Conservation (phyloP, 1,140 invertebrate genomes). For the Drosophila watanabei region DNA sequence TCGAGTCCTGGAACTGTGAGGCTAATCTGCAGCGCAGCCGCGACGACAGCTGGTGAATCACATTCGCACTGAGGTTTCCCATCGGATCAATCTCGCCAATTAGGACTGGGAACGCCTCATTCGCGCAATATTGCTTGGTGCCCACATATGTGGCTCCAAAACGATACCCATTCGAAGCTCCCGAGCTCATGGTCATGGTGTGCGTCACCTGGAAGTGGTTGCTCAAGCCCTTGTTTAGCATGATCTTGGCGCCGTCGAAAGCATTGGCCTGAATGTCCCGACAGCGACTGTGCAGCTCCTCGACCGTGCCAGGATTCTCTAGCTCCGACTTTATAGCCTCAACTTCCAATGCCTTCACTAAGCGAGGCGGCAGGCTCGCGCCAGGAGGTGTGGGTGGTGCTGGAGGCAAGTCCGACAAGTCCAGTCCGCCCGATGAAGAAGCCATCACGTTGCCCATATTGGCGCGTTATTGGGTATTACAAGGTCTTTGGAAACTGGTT, state of each 20-base stretch:
- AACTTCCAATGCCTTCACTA: constrained; percentile 43
- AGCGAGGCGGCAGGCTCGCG: constrained; percentile 83
- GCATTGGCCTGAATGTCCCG: constrained; percentile 98
- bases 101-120: constrained; percentile 97
- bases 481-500: constrained; percentile 18
- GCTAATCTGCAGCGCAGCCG: constrained; percentile 94
- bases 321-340: constrained; percentile 72
- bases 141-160: constrained; percentile 99
- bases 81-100: constrained; percentile 97
- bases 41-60: constrained; percentile 95
- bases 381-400: background rate
- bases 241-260: constrained; percentile 98
- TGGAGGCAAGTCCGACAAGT: constrained; percentile 35
- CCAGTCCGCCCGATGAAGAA: constrained; percentile 81
- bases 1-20: constrained; percentile 95
- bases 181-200: constrained; percentile 94
- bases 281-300: constrained; percentile 98
- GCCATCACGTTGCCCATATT: constrained; percentile 89
- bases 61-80: constrained; percentile 98
- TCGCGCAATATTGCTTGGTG: constrained; percentile 91
- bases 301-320: constrained; percentile 96
- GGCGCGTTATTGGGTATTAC: background rate
- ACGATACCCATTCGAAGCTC: constrained; percentile 95
- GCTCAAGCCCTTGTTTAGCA: constrained; percentile 98
- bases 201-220: constrained; percentile 99